Base-by-base conservation (phyloP, 2,797 vertebrate genomes). In the Thalassophryne amazonica region DNA sequence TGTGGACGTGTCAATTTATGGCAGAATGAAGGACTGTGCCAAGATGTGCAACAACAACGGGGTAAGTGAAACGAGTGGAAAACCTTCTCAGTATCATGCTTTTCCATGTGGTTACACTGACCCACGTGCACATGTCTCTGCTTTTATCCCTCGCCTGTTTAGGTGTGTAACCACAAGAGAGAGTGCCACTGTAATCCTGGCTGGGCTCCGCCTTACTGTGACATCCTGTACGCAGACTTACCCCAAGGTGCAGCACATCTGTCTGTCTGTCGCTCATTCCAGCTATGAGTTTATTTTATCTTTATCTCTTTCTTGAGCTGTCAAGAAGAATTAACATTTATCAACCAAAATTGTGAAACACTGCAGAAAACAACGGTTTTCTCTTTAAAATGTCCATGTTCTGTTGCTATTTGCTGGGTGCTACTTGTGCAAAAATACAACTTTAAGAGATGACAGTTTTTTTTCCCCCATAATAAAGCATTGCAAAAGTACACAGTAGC, bases 131-230 rank as follows among this genome's bases (percentile, higher is more conserved):
- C 13, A 3, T 4, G 14, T 32, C 21, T 42, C 7, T n/a, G 0
- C 7, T 7, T 31, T 20, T 16, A 2, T 7, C 33, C 28, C 5
- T 0, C 29, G 64, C 48, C 2, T 13, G 51, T 1, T 11, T 3
- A 95, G 94, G 91, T 94, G 52, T 96, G 94, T 78, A 92, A 94
- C 43, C 93, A 95, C 57, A 90, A 91, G 71, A 69, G 53, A 0
- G 55, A 92, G 22, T 95, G 94, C 14, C 92, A 93, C 69, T 96
- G 94, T n/a, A 57, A 84, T 0, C 78, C 88, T 0, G 90, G 93
- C 59, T 96, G 94, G 94, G 90, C 89, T 5, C 92, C 91, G 0
- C 94, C 94, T 0, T 27, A 78, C 85, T 95, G 94, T 0, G 10
- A 87, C 13, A 11, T 76, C 37, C 83, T 46, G 60, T 79, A 81